Evolutionary conservation across 2,113 vertebrate species (phyloP), one percentile per base, ranked within the genome.

Genomic region (Nanorana parkeri): DNA sequence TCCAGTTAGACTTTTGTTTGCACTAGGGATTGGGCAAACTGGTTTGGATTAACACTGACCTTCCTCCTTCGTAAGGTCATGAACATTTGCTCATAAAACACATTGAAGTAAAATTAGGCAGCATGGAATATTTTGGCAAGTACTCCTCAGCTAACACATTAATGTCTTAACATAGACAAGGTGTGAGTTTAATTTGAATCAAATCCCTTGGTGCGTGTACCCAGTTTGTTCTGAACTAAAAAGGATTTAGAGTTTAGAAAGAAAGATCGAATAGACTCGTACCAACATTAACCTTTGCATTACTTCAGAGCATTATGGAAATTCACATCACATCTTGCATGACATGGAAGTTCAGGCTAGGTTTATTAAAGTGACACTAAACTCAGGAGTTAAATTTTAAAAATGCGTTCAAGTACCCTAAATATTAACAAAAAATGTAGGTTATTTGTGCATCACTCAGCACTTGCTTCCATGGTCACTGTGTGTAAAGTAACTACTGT

Each of bases 1-100:
- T 73, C 47, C 16, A 74, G 80, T n/a, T 54, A 81, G 24, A 74
- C 51, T 81, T 83, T 55, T 83, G 80, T 76, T 83, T 83, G 80
- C 80, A 76, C 72, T 75, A 76, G 80, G 80, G 80, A 83, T 83
- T 60, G 80, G 80, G 80, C 80, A 83, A 83, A 83, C 80, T 83
- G 80, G 80, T 83, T 83, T 76, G 80, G 80, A 83, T 83, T 83
- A 83, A 68, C 29, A 60, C 41, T 83, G 80, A 83, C 80, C 80
- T 82, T 82, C 80, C 80, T 82, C 69, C 51, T 83, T 74, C 51
- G 20, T 68, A 60, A 83, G 80, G 80, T 83, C 71, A 74, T 58
- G 72, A 76, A 76, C 80, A 76, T 83, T 83, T 83, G 72, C 72
- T 83, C 80, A 83, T 83, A 83, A 76, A 81, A 83, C 71, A 75